phyloP scores from a whole-genome alignment of 2,113 vertebrate species.

The Hydrolagus affinis region DNA sequence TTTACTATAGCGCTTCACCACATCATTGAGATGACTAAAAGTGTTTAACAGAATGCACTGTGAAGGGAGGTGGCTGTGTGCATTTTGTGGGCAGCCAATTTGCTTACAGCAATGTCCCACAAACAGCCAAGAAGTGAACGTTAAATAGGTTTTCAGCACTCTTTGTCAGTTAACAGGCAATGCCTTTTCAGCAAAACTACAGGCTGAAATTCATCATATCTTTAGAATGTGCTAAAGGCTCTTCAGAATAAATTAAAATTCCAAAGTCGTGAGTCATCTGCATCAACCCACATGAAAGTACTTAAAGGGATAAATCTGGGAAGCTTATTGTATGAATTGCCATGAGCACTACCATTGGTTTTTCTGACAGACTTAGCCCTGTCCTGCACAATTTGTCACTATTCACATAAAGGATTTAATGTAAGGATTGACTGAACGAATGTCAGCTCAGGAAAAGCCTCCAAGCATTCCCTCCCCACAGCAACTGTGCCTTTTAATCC shows the following conservation, averaged over 20 bases:
- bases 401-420: neutral
- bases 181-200: neutral
- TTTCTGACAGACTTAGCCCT: neutral
- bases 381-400: neutral
- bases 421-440: neutral
- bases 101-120: too few species aligned
- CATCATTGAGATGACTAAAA: too few species aligned
- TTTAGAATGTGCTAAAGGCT: neutral
- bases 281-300: neutral
- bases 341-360: neutral
- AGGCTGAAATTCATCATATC: neutral
- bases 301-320: neutral
- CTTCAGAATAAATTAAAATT: neutral
- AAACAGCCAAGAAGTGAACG: too few species aligned
- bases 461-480: neutral
- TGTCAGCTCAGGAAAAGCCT: neutral
- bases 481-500: neutral
- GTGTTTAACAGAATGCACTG: too few species aligned
- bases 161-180: neutral
- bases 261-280: neutral
- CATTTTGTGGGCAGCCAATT: too few species aligned
- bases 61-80: too few species aligned
- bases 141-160: neutral
- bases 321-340: neutral
- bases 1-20: too few species aligned